phyloP scores from a whole-genome alignment of 2,113 vertebrate genomes.

The Scolopax mira region DNA sequence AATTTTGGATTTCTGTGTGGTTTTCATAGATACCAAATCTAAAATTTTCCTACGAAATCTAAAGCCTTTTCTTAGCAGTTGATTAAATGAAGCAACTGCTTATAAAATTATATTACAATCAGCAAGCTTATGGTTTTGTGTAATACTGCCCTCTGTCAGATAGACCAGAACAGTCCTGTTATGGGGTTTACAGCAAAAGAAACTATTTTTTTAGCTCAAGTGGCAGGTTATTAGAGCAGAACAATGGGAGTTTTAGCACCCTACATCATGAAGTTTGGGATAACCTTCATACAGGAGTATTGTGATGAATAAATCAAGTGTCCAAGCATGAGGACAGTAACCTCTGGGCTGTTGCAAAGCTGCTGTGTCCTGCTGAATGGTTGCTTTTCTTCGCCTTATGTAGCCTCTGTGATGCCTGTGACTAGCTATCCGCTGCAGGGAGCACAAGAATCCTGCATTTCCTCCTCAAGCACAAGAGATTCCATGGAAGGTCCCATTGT shows the following conservation, averaged over 20 bases:
- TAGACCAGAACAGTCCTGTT: neutral
- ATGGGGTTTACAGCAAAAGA: neutral
- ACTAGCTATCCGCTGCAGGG: neutral
- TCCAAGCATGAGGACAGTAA: neutral
- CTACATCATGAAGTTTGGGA: neutral
- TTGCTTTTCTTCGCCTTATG: neutral
- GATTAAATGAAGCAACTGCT: neutral
- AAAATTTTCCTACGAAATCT: neutral
- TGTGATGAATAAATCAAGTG: neutral
- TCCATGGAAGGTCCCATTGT: neutral
- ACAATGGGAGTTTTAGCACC: neutral
- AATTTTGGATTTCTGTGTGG: neutral
- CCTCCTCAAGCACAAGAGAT: neutral
- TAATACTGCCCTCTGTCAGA: constrained; percentile 49
- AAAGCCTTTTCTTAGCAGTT: neutral
- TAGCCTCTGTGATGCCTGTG: neutral
- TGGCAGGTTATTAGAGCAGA: neutral
- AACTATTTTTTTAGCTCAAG: neutral
- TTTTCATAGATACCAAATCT: neutral
- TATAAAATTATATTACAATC: neutral
- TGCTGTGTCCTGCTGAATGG: neutral
- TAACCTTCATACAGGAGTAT: neutral
- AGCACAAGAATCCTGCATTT: neutral
- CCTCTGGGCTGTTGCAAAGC: neutral
- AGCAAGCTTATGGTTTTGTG: neutral